These are phyloP conservation scores for Zophobas morio DNA, from an alignment of 1,140 invertebrate genomes.

Conservation along the genomic window DNA sequence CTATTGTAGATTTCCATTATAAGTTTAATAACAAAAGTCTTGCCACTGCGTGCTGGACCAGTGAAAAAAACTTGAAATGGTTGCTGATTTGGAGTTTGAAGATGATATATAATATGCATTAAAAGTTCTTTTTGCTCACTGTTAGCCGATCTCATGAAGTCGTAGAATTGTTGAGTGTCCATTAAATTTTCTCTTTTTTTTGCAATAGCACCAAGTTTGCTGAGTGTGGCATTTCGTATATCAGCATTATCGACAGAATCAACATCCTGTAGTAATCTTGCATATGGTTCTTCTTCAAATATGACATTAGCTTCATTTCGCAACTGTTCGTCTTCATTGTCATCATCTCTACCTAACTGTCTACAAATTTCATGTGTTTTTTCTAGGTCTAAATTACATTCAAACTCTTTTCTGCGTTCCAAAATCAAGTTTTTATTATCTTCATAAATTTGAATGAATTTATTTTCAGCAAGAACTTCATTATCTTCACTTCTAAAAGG, in stretches of 20 bases:
- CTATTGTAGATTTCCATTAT: constrained; percentile 62
- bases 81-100: neutral
- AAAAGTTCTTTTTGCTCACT: constrained; percentile 30
- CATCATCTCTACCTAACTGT: constrained; percentile 56
- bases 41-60: constrained; percentile 53
- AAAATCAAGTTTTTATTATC: constrained; percentile 58
- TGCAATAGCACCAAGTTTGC: constrained; percentile 24
- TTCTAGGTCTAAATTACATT: constrained; percentile 57
- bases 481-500: constrained; percentile 63
- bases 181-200: constrained; percentile 57
- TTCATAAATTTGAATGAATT: constrained; percentile 60
- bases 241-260: neutral
- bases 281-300: neutral
- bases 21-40: constrained; percentile 58
- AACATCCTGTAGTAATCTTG: neutral
- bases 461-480: constrained; percentile 60
- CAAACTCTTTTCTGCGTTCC: constrained; percentile 59
- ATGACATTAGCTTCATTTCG: neutral
- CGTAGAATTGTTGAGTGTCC: constrained; percentile 17
- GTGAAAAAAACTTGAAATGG: constrained; percentile 45
- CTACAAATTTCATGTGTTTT: constrained; percentile 57
- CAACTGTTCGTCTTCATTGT: neutral
- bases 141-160: constrained; percentile 49
- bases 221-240: neutral
- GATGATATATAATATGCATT: neutral